Base-by-base conservation (phyloP, 2,113 vertebrate species). In the Hirundichthys speculiger region DNA sequence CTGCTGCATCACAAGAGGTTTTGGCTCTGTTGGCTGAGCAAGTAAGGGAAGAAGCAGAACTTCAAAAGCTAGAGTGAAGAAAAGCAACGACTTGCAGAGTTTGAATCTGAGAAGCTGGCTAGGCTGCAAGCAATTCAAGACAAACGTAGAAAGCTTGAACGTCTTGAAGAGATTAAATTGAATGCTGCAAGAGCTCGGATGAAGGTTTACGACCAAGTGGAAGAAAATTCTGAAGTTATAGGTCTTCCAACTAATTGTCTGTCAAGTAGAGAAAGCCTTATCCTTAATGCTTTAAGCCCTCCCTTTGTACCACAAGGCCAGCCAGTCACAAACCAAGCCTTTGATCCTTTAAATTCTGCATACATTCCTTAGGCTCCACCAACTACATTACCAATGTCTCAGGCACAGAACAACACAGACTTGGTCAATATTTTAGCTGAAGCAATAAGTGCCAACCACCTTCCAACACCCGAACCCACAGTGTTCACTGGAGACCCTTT, bases 81-180 rank as follows among this genome's bases (percentile, higher is more conserved):
- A 21, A 67, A 38, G 27, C 10, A 65, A 69, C 4, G 21, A 1
- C 42, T 20, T 2, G 6, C n/a, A 48, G 61, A 45, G 39, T 70
- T 74, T 48, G 24, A 83, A 20, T 52, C 30, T 48, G 64, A 75
- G 47, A 57, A 68, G 1, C 16, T 77, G n/a, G 46, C 24, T n/a
- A 75, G 60, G 42, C 66, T 69, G 18, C 55, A 86, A 72, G 60
- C 54, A 34, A 83, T 78, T 14, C 15, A 73, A 65, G 52, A 60
- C 0, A 54, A 75, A 0, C 39, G 18, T 2, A 81, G 63, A 78
- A 74, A 75, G 1, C 42, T 80, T 21, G 11, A 75, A 38, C 13
- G 1, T 1, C 53, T 45, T 2, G 64, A 78, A 69, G 67, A 73
- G 0, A 79, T 75, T 27, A 79, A 56, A 4, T 2, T 68, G 0